These are phyloP conservation scores for Nixonia krombeini DNA, from an alignment of 1,140 invertebrate genomes.

Conservation along the genomic window DNA sequence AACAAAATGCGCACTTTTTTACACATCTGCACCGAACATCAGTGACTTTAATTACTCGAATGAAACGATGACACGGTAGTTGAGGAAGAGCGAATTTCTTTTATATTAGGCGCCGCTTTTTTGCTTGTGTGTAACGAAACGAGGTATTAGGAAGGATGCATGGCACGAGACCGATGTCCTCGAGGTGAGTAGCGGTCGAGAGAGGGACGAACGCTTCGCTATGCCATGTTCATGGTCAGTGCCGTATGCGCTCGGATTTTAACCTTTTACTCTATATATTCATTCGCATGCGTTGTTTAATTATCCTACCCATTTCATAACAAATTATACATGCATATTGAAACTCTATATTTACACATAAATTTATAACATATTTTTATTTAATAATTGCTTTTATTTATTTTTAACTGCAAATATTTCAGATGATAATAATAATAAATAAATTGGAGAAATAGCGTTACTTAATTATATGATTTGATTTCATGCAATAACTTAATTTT, in stretches of 20 bases:
- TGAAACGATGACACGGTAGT: slow-evolving; percentile 15
- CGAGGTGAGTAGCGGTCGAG: slow-evolving; percentile 43
- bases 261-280: background rate
- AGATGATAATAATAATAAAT: too few relatives aligned
- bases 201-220: slow-evolving; percentile 51
- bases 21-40: slow-evolving; percentile 11
- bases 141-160: slow-evolving; percentile 56
- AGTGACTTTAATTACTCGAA: slow-evolving; percentile 16
- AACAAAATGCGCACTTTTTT: too few relatives aligned
- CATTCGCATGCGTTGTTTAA: too few relatives aligned
- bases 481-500: too few relatives aligned
- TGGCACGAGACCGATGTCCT: slow-evolving; percentile 55
- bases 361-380: too few relatives aligned
- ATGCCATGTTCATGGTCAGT: slow-evolving; percentile 48
- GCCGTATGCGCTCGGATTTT: slow-evolving; percentile 19
- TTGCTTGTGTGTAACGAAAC: slow-evolving; percentile 38
- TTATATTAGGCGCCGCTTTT: slow-evolving; percentile 41
- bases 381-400: too few relatives aligned
- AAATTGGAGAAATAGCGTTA: too few relatives aligned
- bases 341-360: too few relatives aligned
- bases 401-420: too few relatives aligned
- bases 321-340: too few relatives aligned
- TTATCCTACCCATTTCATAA: too few relatives aligned
- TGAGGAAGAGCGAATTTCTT: slow-evolving; percentile 20
- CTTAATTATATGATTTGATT: too few relatives aligned